phyloP scores from a whole-genome alignment of 2,797 vertebrate species.

The Octomys mimax region DNA sequence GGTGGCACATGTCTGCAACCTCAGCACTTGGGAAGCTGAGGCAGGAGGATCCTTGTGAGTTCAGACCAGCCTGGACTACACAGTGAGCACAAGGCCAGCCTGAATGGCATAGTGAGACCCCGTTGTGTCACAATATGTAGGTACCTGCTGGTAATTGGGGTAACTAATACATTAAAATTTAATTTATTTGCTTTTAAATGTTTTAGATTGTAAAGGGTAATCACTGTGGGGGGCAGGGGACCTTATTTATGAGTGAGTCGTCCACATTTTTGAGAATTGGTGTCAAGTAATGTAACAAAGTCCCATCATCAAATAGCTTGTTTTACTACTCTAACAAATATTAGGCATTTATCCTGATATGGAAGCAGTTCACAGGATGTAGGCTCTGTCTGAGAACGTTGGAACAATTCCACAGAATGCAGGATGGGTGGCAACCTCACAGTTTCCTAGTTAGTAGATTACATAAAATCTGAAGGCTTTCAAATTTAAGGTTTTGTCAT shows the following conservation, averaged over 20 bases:
- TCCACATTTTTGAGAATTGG: constrained; percentile 10
- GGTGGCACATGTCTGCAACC: not conserved
- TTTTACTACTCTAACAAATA: constrained; percentile 53
- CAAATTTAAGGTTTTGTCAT: not conserved
- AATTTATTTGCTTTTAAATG: constrained; percentile 43
- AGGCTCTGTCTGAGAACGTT: constrained; percentile 62
- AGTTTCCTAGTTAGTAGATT: constrained; percentile 62
- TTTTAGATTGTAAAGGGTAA: constrained; percentile 4
- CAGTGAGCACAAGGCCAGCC: not conserved
- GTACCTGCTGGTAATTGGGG: not conserved
- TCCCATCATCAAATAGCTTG: not conserved
- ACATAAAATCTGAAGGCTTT: constrained; percentile 56
- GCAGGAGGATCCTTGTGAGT: not conserved
- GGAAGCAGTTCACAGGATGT: constrained; percentile 66
- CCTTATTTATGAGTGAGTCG: not conserved
- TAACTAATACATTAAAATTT: constrained; percentile 41
- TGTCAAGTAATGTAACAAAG: not conserved
- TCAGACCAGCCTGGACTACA: not conserved
- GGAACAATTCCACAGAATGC: constrained; percentile 62
- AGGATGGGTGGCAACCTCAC: constrained; percentile 66
- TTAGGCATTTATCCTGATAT: constrained; percentile 45
- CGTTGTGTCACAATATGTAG: not conserved
- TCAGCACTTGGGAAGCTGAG: not conserved
- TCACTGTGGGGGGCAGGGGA: not conserved
- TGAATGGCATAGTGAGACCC: not conserved